Evolutionary conservation across 2,113 vertebrate species (phyloP).

Genomic region (Vicugna pacos): DNA sequence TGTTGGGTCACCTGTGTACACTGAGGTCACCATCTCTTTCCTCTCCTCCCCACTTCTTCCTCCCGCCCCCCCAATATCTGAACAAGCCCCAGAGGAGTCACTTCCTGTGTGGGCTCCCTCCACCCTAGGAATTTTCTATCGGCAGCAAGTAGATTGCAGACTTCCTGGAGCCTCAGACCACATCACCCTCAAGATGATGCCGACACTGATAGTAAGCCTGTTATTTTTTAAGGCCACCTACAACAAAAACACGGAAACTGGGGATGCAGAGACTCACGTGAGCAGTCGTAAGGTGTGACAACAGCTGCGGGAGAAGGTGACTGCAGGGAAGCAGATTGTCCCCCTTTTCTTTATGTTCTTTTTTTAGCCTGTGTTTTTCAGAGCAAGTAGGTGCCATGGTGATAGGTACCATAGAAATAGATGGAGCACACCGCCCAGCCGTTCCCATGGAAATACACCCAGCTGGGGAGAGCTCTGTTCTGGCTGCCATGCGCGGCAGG

Average conservation of each 20-base stretch:
- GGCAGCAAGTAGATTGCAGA: too few species aligned
- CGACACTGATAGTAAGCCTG: not conserved
- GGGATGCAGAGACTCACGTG: accelerated
- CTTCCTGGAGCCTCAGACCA: too few species aligned
- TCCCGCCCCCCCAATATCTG: not conserved
- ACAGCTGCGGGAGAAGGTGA: not conserved
- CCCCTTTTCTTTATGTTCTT: conserved; percentile 19
- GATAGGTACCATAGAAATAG: conserved; percentile 78
- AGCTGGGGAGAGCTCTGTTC: not conserved
- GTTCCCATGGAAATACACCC: conserved; percentile 72
- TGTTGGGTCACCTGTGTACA: not conserved
- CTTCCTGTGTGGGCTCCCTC: not conserved
- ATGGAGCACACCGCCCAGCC: not conserved
- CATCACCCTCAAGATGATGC: not conserved
- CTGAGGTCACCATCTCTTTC: not conserved
- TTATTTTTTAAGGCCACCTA: not conserved
- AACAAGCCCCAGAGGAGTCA: not conserved
- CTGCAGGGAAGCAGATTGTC: not conserved
- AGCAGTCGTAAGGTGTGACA: not conserved
- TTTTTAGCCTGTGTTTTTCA: conserved; percentile 79
- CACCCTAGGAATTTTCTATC: not conserved
- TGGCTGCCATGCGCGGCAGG: not conserved
- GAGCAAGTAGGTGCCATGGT: conserved; percentile 77
- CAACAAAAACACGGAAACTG: not conserved
- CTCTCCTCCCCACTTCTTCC: not conserved